Conservation (phyloP, 2,888 invertebrate species). For the Hydraecia micacea region DNA sequence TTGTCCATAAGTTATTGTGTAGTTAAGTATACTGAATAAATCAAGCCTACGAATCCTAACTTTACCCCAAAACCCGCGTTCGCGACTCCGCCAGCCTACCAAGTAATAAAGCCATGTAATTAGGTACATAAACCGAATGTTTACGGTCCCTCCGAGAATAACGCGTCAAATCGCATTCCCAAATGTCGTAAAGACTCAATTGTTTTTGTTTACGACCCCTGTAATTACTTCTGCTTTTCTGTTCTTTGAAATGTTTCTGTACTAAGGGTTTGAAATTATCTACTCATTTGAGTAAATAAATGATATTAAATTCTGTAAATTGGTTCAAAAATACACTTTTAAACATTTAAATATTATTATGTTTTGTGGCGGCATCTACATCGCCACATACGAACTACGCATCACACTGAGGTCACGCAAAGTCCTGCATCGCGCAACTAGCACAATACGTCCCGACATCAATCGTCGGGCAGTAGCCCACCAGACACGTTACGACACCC, state of each 20-base stretch:
- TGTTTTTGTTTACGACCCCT: constrained; percentile 62
- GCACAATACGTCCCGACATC: too few relatives aligned
- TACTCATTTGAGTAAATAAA: constrained; percentile 6
- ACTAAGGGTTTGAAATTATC: not conserved
- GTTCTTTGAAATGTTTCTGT: constrained; percentile 29
- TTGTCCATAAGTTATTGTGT: not conserved
- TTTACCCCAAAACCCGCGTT: not conserved
- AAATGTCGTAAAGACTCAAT: constrained; percentile 64
- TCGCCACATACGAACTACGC: too few relatives aligned
- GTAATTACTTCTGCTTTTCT: constrained; percentile 61
- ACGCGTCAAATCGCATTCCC: constrained; percentile 59
- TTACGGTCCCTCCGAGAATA: constrained; percentile 63
- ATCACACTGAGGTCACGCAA: too few relatives aligned
- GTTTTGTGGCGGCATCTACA: too few relatives aligned
- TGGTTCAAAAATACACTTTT: not conserved
- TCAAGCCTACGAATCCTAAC: not conserved
- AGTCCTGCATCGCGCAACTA: too few relatives aligned
- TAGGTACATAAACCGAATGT: constrained; percentile 65
- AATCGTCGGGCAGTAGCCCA: too few relatives aligned
- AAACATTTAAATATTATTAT: not conserved
- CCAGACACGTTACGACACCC: too few relatives aligned
- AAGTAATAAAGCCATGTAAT: constrained; percentile 66
- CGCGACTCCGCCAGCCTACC: constrained; percentile 37
- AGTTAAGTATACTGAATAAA: too few relatives aligned
- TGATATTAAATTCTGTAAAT: not conserved